Evolutionary conservation across 2,113 vertebrate species (phyloP).

Genomic region (Oxygymnocypris stewartii): DNA sequence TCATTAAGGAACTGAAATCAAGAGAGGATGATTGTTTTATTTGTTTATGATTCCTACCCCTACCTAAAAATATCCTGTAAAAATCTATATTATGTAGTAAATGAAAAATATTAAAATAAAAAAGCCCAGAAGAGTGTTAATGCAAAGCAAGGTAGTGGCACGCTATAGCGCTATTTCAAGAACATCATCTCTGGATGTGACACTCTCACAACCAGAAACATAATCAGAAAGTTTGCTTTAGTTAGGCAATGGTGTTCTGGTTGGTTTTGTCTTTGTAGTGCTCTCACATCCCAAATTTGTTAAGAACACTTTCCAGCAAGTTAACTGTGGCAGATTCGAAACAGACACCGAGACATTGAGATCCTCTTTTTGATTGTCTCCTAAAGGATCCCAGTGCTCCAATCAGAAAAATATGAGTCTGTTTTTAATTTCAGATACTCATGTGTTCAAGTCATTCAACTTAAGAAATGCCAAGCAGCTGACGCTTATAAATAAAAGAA

Average conservation of each 20-base stretch:
- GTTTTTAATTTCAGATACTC: conserved; percentile 72
- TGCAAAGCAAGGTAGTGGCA: conserved; percentile 15
- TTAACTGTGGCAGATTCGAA: conserved; percentile 57
- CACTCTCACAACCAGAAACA: conserved; percentile 13
- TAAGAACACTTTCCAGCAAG: conserved; percentile 54
- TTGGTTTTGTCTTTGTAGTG: conserved; percentile 49
- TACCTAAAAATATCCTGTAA: neutral
- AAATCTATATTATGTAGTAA: neutral
- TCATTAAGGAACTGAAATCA: neutral
- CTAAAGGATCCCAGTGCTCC: conserved; percentile 64
- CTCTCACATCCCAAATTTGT: conserved; percentile 56
- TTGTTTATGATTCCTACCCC: neutral
- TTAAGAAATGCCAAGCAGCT: conserved; percentile 68
- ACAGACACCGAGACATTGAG: conserved; percentile 62
- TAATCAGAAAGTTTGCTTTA: conserved; percentile 53
- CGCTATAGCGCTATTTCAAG: conserved; percentile 17
- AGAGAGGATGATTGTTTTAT: neutral
- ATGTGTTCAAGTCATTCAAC: conserved; percentile 60
- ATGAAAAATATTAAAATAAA: neutral
- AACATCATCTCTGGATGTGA: conserved; percentile 20
- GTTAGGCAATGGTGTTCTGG: conserved; percentile 41
- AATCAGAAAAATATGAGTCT: conserved; percentile 65
- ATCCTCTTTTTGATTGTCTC: conserved; percentile 65
- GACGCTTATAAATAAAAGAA: conserved; percentile 75
- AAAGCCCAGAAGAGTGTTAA: neutral